Evolutionary conservation across 2,797 vertebrate species (phyloP).

Genomic region (Lophura swinhoii): DNA sequence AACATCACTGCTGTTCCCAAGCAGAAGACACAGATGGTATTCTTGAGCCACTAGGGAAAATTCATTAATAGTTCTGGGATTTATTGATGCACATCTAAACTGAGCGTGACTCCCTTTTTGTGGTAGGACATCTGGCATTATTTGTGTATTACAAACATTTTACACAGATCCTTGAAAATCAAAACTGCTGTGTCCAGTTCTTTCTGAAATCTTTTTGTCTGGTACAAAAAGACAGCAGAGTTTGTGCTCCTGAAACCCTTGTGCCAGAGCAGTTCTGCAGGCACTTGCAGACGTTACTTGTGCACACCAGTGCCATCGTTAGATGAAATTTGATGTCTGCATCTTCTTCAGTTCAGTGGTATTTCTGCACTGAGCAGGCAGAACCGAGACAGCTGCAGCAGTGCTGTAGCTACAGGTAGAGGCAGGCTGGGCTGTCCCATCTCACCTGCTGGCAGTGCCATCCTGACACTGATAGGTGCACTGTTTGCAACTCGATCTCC

Average conservation of each 20-base stretch:
- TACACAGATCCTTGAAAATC: not conserved
- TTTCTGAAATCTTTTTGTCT: not conserved
- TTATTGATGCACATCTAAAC: not conserved
- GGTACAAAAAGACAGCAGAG: not conserved
- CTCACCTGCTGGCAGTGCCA: not conserved
- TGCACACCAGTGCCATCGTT: not conserved
- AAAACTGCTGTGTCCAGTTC: not conserved
- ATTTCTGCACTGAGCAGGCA: not conserved
- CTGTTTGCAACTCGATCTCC: not conserved
- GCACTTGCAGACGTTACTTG: fast-evolving
- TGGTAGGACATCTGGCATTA: not conserved
- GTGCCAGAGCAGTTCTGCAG: not conserved
- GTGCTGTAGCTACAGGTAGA: fast-evolving
- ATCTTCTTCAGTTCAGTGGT: too few species aligned
- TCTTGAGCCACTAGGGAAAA: not conserved
- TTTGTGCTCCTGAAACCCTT: not conserved
- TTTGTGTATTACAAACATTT: not conserved
- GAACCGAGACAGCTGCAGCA: not conserved
- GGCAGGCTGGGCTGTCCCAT: fast-evolving
- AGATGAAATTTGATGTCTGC: not conserved
- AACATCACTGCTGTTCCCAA: not conserved
- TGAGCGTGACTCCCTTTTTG: too few species aligned
- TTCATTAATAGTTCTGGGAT: not conserved
- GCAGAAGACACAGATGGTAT: not conserved
- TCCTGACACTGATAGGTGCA: fast-evolving